Evolutionary conservation across 1,140 invertebrate genomes (phyloP), one percentile per base, ranked within the genome.

Genomic region (Odontomachus brunneus): DNA sequence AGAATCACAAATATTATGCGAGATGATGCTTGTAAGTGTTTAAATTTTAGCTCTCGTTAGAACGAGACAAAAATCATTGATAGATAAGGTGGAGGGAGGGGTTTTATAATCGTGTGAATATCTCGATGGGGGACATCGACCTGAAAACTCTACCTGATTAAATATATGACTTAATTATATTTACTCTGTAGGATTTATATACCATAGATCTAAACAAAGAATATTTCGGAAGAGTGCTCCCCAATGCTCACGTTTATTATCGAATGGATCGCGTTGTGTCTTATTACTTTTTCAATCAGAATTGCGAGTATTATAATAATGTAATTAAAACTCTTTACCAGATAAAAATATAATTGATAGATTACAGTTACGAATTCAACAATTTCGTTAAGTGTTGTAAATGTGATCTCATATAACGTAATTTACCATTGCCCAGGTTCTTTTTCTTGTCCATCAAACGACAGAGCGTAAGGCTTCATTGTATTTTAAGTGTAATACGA

Each of bases 111-210:
- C 81, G 82, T 86, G 67, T 71, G 86, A 14, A 84, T 82, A 67
- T 88, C 90, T 90, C 85, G 87, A 84, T 82, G 84, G 90, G 92
- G 92, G 92, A 91, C 90, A 91, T 89, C 83, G 83, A 90, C 92
- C 93, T 93, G 93, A 94, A 93, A 92, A 93, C 92, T 94, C 92
- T 94, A 94, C 93, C 93, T 94, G 93, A 94, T 94, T 94, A 94
- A 94, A 94, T 93, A 92, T 94, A 94, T 94, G 93, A 91, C 92
- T 94, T 93, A 93, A 94, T 94, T 94, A 90, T 93, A 93, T 93
- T 93, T 94, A 93, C 92, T 93, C 91, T 93, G 91, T 93, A 94
- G 92, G 92, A 92, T 93, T 93, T 93, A n/a, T n/a, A n/a, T n/a
- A 94, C 92, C 92, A 93, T 94, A 94, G 93, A 93, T 90, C 91